Conservation (phyloP, 2,888 invertebrate species). For the Apodemia duryi region DNA sequence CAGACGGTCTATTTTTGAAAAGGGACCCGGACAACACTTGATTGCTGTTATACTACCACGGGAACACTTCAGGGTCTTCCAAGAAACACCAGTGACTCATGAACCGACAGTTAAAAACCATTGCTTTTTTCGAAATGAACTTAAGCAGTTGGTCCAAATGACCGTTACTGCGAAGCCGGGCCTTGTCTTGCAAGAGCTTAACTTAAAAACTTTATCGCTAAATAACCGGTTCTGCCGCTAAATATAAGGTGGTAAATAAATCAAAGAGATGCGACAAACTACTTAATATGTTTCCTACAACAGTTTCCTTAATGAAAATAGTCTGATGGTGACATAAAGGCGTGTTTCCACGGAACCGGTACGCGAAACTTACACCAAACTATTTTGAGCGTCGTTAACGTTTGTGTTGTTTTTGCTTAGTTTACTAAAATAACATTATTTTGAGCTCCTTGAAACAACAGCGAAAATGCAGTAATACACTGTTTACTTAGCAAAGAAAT, state of each 20-base stretch:
- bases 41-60: too few species aligned
- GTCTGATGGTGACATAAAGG: neutral
- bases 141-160: too few species aligned
- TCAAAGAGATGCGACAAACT: neutral
- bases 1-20: too few species aligned
- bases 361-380: conserved; percentile 1
- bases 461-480: neutral
- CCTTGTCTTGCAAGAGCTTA: too few species aligned
- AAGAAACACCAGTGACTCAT: too few species aligned
- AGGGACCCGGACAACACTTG: too few species aligned
- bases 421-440: conserved; percentile 12
- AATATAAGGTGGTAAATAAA: neutral
- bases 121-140: too few species aligned
- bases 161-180: too few species aligned
- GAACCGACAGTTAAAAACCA: too few species aligned
- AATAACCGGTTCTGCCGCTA: too few species aligned
- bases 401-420: conserved; percentile 5
- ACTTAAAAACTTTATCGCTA: too few species aligned
- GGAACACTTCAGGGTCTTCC: too few species aligned
- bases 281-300: neutral
- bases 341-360: conserved; percentile 4
- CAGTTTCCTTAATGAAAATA: neutral
- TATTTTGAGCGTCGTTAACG: conserved; percentile 9
- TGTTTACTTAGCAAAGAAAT: neutral
- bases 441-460: conserved; percentile 1